Evolutionary conservation across 2,113 vertebrate genomes (phyloP), one percentile per base, ranked within the genome.

Genomic region (Gnathonemus longibarbis): DNA sequence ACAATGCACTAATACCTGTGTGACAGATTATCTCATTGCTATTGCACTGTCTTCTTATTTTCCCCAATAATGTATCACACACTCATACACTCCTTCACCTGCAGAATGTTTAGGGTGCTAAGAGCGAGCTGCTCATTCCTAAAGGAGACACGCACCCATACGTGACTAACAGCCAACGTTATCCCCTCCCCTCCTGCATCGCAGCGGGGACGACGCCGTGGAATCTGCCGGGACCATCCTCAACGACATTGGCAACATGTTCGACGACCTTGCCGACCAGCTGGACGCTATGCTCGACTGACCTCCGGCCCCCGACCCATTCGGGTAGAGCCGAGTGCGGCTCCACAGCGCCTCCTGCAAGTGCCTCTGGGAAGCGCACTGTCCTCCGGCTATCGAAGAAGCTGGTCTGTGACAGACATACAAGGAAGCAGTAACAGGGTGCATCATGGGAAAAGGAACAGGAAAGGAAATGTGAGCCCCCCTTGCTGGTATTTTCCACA

Each of bases 201-300:
- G 1, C 92, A 94, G 93, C 3, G 94, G 91, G 88, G 91, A 94
- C 0, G 6, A 94, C 89, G 91, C 96, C 0, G 80, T 92, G 24
- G 94, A 95, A 84, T 96, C 96, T 0, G 94, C 98, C 24, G 97
- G 97, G 91, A 98, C 98, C 90, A 99, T 99, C 90, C 96, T 99
- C 91, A 97, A 98, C 39, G 98, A 99, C 94, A 99, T 99, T 88
- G 98, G 98, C 92, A 99, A 96, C 93, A 99, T 99, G 98, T 99
- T 99, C 0, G 98, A 99, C 0, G 98, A 98, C 93, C 96, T 99
- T 88, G 98, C 98, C 0, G 96, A 98, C 93, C 98, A 99, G 94
- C 95, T 99, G 95, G 97, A 98, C 0, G 98, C 98, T 70, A 99
- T 99, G 98, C 92, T 99, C 95, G 98, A 99, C 77, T 99, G 92